Evolutionary conservation across 2,113 vertebrate genomes (phyloP).

Genomic region (Boulengerochromis microlepis): DNA sequence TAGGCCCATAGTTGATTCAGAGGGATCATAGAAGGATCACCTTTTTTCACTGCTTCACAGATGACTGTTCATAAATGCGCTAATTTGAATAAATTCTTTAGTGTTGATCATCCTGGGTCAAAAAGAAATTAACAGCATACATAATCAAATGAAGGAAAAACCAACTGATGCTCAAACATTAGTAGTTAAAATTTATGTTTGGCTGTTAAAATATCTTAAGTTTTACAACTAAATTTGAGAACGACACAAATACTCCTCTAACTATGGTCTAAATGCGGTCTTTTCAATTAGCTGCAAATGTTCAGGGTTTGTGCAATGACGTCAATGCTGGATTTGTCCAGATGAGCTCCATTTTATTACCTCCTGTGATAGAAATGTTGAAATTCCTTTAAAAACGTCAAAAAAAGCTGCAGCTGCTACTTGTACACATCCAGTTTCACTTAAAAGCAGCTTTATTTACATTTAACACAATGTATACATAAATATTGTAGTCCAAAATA

Average conservation of each 20-base stretch:
- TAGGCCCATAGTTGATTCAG: not conserved
- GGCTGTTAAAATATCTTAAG: not conserved
- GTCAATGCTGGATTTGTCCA: not conserved
- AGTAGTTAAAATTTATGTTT: not conserved
- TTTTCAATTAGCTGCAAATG: not conserved
- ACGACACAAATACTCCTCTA: not conserved
- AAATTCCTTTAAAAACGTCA: not conserved
- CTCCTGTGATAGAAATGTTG: fast-evolving
- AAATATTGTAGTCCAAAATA: not conserved
- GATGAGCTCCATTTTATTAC: not conserved
- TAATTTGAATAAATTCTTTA: not conserved
- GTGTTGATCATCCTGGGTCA: not conserved
- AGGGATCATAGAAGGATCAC: not conserved
- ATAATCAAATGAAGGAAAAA: not conserved
- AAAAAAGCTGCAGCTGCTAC: fast-evolving
- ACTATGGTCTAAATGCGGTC: not conserved
- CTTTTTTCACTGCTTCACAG: not conserved
- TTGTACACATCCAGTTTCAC: not conserved
- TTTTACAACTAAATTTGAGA: not conserved
- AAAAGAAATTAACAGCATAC: not conserved
- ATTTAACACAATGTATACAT: not conserved
- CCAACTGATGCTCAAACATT: not conserved
- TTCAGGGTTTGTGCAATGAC: not conserved
- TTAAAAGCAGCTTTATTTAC: not conserved
- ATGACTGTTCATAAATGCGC: not conserved